Percentiles rank a stretch among this genome's conserved stretches.
These are phyloP conservation scores for Tenebrosternarchus preto DNA, from an alignment of 2,113 vertebrate genomes.

Conservation along the genomic window DNA sequence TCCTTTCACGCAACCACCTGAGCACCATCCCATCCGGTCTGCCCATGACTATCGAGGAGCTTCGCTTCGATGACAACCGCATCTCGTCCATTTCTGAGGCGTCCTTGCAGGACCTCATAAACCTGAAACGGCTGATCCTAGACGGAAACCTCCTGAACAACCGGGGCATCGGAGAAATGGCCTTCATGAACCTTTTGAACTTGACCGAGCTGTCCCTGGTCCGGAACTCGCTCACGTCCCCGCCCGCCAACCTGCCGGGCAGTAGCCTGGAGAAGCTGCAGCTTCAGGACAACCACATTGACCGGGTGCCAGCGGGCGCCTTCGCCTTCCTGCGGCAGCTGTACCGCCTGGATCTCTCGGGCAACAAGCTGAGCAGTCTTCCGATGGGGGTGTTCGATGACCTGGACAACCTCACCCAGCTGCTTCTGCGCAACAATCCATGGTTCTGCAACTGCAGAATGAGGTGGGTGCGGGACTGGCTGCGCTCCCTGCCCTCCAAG, in stretches of 20 bases:
- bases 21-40: conserved; percentile 95
- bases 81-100: conserved; percentile 95
- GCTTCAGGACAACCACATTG: conserved; percentile 98
- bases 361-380: conserved; percentile 95
- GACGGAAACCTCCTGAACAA: conserved; percentile 97
- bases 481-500: conserved; percentile 86
- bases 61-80: conserved; percentile 98
- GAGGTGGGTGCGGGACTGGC: conserved; percentile 98
- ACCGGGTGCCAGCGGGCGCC: conserved; percentile 86
- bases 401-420: conserved; percentile 96
- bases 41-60: conserved; percentile 94
- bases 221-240: conserved; percentile 91
- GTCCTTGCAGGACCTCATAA: conserved; percentile 95
- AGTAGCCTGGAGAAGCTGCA: conserved; percentile 92
- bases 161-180: conserved; percentile 91
- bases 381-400: conserved; percentile 96
- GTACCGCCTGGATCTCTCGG: conserved; percentile 95
- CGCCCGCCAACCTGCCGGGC: conserved; percentile 91
- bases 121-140: conserved; percentile 94
- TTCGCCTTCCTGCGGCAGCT: conserved; percentile 93
- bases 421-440: conserved; percentile 96
- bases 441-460: conserved; percentile 98
- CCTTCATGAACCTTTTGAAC: conserved; percentile 92
- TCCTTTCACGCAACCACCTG: conserved; percentile 96
- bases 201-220: conserved; percentile 94